Conservation (phyloP, 1,140 invertebrate species). For the Drosophila aff. region DNA sequence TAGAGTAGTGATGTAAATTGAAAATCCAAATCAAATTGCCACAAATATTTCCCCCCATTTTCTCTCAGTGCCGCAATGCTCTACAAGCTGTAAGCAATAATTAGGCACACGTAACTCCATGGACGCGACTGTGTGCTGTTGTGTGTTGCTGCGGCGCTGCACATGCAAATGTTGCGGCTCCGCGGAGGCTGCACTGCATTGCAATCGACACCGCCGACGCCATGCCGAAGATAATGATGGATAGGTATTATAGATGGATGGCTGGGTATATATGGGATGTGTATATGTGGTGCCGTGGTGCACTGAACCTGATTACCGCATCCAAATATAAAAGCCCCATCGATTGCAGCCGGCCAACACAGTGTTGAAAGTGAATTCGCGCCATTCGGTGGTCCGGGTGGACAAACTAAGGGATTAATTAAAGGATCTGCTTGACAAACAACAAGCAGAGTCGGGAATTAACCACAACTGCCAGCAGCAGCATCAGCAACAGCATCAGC, state of each 20-base stretch:
- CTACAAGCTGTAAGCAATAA: conserved; percentile 70
- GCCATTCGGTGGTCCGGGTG: conserved; percentile 43
- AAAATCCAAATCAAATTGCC: neutral
- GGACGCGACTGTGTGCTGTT: conserved; percentile 27
- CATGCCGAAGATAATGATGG: conserved; percentile 35
- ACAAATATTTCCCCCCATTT: neutral
- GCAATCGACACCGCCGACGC: conserved; percentile 63
- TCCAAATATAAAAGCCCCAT: conserved; percentile 60
- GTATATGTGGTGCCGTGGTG: conserved; percentile 51
- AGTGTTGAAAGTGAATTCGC: conserved; percentile 58
- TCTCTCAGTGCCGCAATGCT: conserved; percentile 24
- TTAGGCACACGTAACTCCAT: conserved; percentile 67
- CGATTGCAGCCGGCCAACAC: conserved; percentile 48
- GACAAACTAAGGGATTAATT: conserved; percentile 30
- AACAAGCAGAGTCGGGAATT: neutral
- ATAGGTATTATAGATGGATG: conserved; percentile 15
- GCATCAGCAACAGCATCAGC: neutral
- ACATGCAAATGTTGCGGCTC: conserved; percentile 69
- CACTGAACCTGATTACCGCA: conserved; percentile 64
- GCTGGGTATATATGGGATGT: neutral
- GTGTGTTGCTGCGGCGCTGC: conserved; percentile 22
- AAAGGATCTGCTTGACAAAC: conserved; percentile 48
- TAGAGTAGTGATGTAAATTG: neutral
- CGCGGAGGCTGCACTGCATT: conserved; percentile 55
- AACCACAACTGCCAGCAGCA: conserved; percentile 11